phyloP scores from a whole-genome alignment of 2,113 vertebrate genomes.

The Colossoma macropomum region DNA sequence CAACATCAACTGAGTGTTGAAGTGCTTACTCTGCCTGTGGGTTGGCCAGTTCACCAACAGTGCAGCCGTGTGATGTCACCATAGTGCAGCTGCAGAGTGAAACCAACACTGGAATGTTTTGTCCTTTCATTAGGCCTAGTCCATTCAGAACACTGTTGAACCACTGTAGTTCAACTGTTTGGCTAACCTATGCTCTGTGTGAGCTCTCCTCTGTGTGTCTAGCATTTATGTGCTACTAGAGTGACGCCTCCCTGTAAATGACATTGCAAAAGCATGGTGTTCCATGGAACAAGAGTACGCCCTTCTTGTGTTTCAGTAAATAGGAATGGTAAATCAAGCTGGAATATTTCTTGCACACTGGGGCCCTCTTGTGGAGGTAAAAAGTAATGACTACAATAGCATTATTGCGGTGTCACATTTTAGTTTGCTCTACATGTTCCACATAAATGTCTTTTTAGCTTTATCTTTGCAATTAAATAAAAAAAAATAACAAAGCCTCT shows the following conservation, averaged over 20 bases:
- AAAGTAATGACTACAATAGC: neutral
- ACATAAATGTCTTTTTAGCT: too few relatives aligned
- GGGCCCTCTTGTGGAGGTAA: slow-evolving; percentile 65
- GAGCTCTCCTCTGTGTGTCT: neutral
- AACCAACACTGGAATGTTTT: neutral
- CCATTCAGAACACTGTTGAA: neutral
- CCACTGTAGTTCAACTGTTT: neutral
- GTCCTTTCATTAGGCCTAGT: neutral
- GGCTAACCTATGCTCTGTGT: neutral
- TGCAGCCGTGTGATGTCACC: neutral
- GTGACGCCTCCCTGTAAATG: neutral
- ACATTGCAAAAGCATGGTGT: neutral
- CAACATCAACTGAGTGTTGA: neutral
- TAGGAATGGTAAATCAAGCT: slow-evolving; percentile 8
- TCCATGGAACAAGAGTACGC: neutral
- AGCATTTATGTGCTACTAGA: neutral
- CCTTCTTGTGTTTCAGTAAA: neutral
- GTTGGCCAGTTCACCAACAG: neutral
- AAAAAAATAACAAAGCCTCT: too few relatives aligned
- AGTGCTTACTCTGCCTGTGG: neutral
- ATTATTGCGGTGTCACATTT: too few relatives aligned
- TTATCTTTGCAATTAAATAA: too few relatives aligned
- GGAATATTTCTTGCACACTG: neutral
- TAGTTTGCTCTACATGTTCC: too few relatives aligned
- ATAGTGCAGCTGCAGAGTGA: neutral